Conservation (phyloP, 2,888 invertebrate genomes). For the Stenoptilia bipunctidactyla region DNA sequence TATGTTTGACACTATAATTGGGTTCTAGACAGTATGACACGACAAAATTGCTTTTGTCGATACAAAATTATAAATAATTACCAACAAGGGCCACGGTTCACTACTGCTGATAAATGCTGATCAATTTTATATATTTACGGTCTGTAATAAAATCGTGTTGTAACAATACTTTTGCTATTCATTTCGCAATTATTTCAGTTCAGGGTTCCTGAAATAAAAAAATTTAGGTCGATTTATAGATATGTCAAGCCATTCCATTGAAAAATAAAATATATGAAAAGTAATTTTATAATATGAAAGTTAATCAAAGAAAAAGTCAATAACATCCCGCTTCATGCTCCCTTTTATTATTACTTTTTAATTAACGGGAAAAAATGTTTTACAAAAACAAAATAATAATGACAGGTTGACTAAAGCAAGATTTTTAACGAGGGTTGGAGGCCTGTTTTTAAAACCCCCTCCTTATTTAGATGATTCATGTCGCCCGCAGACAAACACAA, state of each 20-base stretch:
- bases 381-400: neutral
- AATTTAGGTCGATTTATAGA: too few relatives aligned
- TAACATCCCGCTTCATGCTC: too few relatives aligned
- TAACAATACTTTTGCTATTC: too few relatives aligned
- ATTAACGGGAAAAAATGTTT: neutral
- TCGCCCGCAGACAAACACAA: neutral
- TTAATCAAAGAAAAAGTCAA: too few relatives aligned
- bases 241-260: too few relatives aligned
- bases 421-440: neutral
- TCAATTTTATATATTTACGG: too few relatives aligned
- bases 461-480: neutral
- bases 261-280: too few relatives aligned
- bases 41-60: conserved; percentile 3
- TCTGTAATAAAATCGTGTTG: too few relatives aligned
- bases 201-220: too few relatives aligned
- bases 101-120: neutral
- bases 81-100: conserved; percentile 19
- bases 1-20: conserved; percentile 18
- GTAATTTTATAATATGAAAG: too few relatives aligned
- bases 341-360: too few relatives aligned
- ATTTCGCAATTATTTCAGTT: too few relatives aligned
- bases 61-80: conserved; percentile 17
- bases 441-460: neutral
- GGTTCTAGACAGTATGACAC: conserved; percentile 14
- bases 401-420: neutral